Conservation (phyloP, 1,140 invertebrate genomes). For the Propsilocerus akamusi region DNA sequence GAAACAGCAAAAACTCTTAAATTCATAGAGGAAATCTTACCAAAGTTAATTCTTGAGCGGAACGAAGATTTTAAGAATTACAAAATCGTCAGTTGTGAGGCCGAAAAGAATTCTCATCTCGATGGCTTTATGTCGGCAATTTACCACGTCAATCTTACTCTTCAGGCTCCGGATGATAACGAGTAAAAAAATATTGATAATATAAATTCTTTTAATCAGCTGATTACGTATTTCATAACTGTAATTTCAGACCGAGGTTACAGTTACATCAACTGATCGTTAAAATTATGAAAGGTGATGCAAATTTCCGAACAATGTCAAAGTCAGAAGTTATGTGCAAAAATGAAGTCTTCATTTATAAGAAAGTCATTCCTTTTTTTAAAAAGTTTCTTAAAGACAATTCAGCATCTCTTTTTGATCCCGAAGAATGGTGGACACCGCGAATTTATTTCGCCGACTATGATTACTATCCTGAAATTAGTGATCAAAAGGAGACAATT, state of each 20-base stretch:
- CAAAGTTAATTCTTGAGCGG: no score
- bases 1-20: no score
- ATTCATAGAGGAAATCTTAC: no score
- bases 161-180: conserved; percentile 5
- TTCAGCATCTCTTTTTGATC: neutral
- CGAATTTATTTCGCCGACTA: conserved; percentile 1
- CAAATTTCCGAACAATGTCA: conserved; percentile 13
- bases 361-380: conserved; percentile 9
- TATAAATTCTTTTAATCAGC: no score
- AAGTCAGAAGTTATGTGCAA: conserved; percentile 18
- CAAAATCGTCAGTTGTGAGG: no score
- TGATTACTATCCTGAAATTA: neutral
- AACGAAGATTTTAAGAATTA: no score
- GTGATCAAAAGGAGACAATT: neutral
- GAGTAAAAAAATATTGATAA: no score
- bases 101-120: no score
- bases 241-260: no score
- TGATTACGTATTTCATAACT: no score
- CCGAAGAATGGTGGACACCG: neutral
- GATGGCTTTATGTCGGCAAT: conserved; percentile 21
- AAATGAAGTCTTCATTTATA: neutral
- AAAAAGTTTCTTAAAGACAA: conserved; percentile 6
- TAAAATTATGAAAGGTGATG: conserved; percentile 20
- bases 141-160: conserved; percentile 15
- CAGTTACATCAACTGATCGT: conserved; percentile 12